Base-by-base conservation (phyloP, 2,113 vertebrate genomes). In the Turnix velox region DNA sequence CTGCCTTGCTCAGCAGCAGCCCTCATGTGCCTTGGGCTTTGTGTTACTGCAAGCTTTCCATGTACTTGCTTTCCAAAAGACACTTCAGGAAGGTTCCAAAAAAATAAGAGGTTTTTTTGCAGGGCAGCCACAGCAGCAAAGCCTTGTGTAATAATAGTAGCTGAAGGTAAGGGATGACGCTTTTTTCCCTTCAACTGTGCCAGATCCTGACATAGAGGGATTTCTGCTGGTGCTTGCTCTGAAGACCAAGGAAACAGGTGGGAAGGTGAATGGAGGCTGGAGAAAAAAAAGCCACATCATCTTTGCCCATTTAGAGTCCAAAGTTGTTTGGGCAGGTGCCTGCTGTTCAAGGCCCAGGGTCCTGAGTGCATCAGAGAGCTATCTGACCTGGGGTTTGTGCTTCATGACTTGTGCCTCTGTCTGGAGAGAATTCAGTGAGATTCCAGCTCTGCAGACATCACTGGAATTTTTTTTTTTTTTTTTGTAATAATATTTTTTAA, bases 51-150 rank as follows among this genome's bases (percentile, higher is more conserved):
- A 63, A 28, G 62, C 58, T 72, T 88, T 63, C 79, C 43, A 9
- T 49, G 52, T 24, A 35, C n/a, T 59, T 62, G 31, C 14, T 79
- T 57, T 68, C 43, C 0, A 0, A 54, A 59, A 0, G 1, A 12
- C 31, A 54, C 17, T 74, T 28, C 12, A 12, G 33, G 22, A 25
- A 87, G 20, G 31, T 5, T 62, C 28, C 10, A 48, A 71, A 84
- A 74, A 33, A 27, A 19, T 0, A 0, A 2, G 37, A 31, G 14
- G 28, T 4, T 31, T 33, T 58, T 42, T 45, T 22, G 1, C 28
- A 46, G 28, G 3, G 7, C 3, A 63, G 20, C 14, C 12, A 23
- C 28, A 42, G 49, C 39, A 43, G 31, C 43, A 48, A 55, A 76
- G 9, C 31, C 45, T 35, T 23, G 67, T 75, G 27, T 18, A 86